A percentile compares a stretch with the other conserved stretches of the same genome.
Conservation (phyloP, 2,888 invertebrate species). For the Nowickia ferox region DNA sequence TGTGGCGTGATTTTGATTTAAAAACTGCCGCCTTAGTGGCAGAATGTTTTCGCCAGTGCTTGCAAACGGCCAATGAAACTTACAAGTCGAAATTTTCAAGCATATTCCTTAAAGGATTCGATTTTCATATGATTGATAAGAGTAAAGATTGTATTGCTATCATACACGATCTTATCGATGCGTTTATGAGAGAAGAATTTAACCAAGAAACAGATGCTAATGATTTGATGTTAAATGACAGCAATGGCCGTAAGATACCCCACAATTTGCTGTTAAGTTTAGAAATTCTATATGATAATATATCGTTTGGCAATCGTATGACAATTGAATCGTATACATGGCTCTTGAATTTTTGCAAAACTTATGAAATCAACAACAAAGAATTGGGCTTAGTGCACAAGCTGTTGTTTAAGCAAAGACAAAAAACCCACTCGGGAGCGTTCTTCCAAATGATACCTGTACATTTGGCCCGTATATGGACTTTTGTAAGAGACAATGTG, state of each 20-base stretch:
- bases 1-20: slow-evolving; percentile 84
- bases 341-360: slow-evolving; percentile 80
- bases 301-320: slow-evolving; percentile 78
- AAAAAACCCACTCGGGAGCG: slow-evolving; percentile 80
- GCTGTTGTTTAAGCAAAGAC: slow-evolving; percentile 80
- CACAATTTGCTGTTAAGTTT: slow-evolving; percentile 78
- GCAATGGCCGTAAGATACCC: slow-evolving; percentile 75
- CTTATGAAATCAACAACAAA: slow-evolving; percentile 76
- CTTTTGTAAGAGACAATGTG: slow-evolving; percentile 75
- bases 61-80: slow-evolving; percentile 78
- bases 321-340: slow-evolving; percentile 80
- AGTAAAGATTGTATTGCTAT: slow-evolving; percentile 76
- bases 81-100: slow-evolving; percentile 79
- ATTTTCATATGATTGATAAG: slow-evolving; percentile 72
- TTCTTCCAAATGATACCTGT: slow-evolving; percentile 80
- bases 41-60: slow-evolving; percentile 84
- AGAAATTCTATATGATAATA: slow-evolving; percentile 80
- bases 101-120: slow-evolving; percentile 78
- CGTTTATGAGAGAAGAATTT: slow-evolving; percentile 76
- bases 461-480: slow-evolving; percentile 79
- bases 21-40: slow-evolving; percentile 84
- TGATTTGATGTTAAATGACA: slow-evolving; percentile 61
- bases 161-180: slow-evolving; percentile 78
- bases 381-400: slow-evolving; percentile 80
- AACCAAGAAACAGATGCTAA: slow-evolving; percentile 9